Percentiles rank a stretch among this genome's conserved stretches.
Conservation (phyloP, 2,113 vertebrate genomes). For the Tiliqua scincoides region DNA sequence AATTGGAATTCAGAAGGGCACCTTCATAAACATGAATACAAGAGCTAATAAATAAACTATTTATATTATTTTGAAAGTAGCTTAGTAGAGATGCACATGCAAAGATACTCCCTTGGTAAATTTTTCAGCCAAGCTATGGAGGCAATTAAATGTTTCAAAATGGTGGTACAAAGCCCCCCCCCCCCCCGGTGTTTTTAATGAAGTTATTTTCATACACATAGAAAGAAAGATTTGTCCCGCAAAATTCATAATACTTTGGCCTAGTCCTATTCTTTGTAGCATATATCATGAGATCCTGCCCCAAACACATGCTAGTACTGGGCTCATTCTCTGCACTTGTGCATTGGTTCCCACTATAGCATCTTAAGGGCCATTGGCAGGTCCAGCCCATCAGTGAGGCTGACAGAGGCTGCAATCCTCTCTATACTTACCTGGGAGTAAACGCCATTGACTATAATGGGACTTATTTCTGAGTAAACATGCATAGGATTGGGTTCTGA, state of each 20-base stretch:
- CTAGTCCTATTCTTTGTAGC: neutral
- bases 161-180: neutral
- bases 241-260: neutral
- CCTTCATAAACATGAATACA: slow-evolving; percentile 22
- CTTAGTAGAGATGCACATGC: neutral
- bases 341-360: neutral
- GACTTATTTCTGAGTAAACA: no score
- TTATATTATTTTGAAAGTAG: neutral
- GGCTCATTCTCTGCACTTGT: no score
- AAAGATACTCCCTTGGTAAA: neutral
- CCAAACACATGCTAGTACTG: neutral
- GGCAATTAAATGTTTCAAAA: neutral
- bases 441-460: no score
- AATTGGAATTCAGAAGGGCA: slow-evolving; percentile 19
- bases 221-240: neutral
- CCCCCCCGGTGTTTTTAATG: neutral
- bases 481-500: no score
- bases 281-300: neutral
- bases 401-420: no score
- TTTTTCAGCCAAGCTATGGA: neutral
- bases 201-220: neutral
- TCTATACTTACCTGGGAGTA: no score
- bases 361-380: neutral
- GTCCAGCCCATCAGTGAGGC: neutral
- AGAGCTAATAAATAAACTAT: neutral